phyloP scores from a whole-genome alignment of 2,113 vertebrate species.

The Turdus rufiventris region DNA sequence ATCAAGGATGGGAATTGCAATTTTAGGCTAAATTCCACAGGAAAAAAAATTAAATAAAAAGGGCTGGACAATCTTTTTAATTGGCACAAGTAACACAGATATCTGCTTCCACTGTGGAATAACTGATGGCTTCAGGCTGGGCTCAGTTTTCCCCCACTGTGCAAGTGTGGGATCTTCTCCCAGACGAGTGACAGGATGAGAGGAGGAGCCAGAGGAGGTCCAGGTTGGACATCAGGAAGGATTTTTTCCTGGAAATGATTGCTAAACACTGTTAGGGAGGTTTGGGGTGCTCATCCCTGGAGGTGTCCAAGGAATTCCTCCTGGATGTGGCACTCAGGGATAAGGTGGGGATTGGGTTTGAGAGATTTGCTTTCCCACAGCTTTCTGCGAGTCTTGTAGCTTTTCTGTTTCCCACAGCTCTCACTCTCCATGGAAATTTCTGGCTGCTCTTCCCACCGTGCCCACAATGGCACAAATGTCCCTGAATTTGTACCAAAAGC shows the following conservation, averaged over 20 bases:
- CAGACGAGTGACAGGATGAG: background rate
- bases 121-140: background rate
- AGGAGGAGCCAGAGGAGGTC: background rate
- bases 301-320: background rate
- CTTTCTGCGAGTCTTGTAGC: no score
- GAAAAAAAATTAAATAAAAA: background rate
- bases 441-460: background rate
- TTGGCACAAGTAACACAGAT: background rate
- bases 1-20: background rate
- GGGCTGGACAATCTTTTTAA: background rate
- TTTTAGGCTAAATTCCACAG: background rate
- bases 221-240: background rate
- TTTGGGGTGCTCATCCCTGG: background rate
- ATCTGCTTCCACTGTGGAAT: background rate
- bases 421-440: background rate
- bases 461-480: background rate
- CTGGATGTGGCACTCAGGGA: background rate
- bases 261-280: no score
- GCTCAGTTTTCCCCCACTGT: accelerated
- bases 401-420: background rate
- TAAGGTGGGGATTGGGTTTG: accelerated
- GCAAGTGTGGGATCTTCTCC: background rate
- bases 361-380: no score
- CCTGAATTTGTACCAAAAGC: background rate
- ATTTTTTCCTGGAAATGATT: background rate